A percentile compares a stretch with the other conserved stretches of the same genome.
These are phyloP conservation scores for Astreopora myriophthalma DNA, from an alignment of 64 coral and sea anemone species.

Conservation along the genomic window DNA sequence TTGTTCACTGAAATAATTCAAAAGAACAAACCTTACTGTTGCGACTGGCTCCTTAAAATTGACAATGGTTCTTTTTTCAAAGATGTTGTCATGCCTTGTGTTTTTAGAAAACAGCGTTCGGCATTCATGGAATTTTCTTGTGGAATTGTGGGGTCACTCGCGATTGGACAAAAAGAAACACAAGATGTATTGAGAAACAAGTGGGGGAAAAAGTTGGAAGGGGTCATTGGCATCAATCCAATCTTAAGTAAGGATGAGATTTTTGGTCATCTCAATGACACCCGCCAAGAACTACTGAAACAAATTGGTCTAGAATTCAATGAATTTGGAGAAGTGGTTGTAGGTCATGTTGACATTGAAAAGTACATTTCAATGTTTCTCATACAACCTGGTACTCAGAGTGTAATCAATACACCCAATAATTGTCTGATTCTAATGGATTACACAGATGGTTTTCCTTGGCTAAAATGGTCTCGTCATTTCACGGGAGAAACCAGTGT, in stretches of 20 bases:
- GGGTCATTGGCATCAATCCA: slow-evolving; percentile 49
- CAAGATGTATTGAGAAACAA: slow-evolving; percentile 70
- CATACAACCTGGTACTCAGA: not conserved
- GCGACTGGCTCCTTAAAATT: not conserved
- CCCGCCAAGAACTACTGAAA: slow-evolving; percentile 18
- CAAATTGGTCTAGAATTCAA: slow-evolving; percentile 50
- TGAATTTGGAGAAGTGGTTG: slow-evolving; percentile 45
- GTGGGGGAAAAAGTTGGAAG: slow-evolving; percentile 47
- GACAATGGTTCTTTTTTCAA: slow-evolving; percentile 27
- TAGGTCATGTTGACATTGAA: slow-evolving; percentile 55
- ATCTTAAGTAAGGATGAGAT: slow-evolving; percentile 52
- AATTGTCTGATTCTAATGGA: slow-evolving; percentile 10
- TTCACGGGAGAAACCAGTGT: slow-evolving; percentile 60
- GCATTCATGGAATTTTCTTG: slow-evolving; percentile 46
- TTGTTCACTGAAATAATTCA: not conserved
- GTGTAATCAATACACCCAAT: slow-evolving; percentile 34
- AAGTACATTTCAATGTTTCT: slow-evolving; percentile 40
- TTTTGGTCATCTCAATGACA: slow-evolving; percentile 40
- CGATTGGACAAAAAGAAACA: slow-evolving; percentile 46
- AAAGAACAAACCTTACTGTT: not conserved
- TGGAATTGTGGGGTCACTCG: slow-evolving; percentile 51
- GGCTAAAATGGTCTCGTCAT: slow-evolving; percentile 68
- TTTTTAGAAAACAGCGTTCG: not conserved
- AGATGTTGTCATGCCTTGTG: not conserved
- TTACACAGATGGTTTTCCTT: slow-evolving; percentile 52